A percentile compares a stretch with the other conserved stretches of the same genome.
These are phyloP conservation scores for Dendrolimus punctatus DNA, from an alignment of 1,140 invertebrate species.

Conservation along the genomic window DNA sequence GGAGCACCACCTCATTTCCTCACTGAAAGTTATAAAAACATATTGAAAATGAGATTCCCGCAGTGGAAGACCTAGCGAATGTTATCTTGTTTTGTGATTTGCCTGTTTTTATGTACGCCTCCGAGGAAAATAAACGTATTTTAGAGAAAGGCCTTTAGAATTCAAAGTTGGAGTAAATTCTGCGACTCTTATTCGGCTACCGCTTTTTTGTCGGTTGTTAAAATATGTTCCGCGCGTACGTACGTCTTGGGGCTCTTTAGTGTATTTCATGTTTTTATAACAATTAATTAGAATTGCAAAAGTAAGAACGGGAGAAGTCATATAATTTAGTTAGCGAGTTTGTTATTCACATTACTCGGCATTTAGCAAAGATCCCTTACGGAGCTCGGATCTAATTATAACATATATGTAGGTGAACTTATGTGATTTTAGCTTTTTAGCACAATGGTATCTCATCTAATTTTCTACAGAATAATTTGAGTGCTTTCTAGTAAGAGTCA, in stretches of 20 bases:
- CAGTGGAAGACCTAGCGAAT: slow-evolving; percentile 54
- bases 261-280: slow-evolving; percentile 15
- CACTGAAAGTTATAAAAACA: slow-evolving; percentile 70
- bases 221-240: slow-evolving; percentile 8
- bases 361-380: slow-evolving; percentile 24
- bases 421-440: slow-evolving; percentile 16
- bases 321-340: slow-evolving; percentile 33
- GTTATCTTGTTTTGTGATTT: slow-evolving; percentile 68
- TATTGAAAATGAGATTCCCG: slow-evolving; percentile 70
- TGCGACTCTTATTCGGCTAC: not conserved
- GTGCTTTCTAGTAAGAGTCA: no score
- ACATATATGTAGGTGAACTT: slow-evolving; percentile 13
- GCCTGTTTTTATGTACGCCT: slow-evolving; percentile 59
- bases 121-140: slow-evolving; percentile 50
- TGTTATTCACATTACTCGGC: slow-evolving; percentile 21
- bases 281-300: slow-evolving; percentile 24
- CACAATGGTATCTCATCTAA: slow-evolving; percentile 12
- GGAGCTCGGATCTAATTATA: slow-evolving; percentile 19
- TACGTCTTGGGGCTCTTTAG: slow-evolving; percentile 13
- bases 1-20: slow-evolving; percentile 65
- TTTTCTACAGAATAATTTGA: no score
- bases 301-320: slow-evolving; percentile 22
- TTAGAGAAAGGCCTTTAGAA: slow-evolving; percentile 34
- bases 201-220: not conserved
- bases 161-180: slow-evolving; percentile 17